Conservation (phyloP, 2,888 invertebrate genomes). For the Elysia crispata region DNA sequence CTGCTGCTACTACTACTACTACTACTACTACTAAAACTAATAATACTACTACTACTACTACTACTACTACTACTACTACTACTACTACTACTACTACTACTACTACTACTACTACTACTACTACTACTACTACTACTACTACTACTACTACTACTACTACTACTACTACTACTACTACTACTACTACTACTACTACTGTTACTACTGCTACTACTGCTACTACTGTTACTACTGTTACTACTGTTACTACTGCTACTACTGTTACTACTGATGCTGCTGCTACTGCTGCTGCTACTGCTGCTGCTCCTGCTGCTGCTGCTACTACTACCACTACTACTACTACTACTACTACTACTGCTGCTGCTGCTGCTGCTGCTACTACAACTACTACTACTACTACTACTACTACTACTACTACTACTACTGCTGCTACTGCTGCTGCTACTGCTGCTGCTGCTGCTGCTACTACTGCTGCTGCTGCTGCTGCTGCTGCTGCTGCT, state of each 20-base stretch:
- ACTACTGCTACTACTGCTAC: constrained; percentile 6
- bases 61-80: constrained; percentile 12
- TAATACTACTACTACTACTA: too few species aligned
- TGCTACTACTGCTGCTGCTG: constrained; percentile 21
- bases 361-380: too few species aligned
- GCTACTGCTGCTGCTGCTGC: neutral
- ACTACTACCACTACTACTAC: constrained; percentile 16
- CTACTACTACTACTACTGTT: constrained; percentile 21
- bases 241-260: neutral
- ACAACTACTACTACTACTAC: constrained; percentile 26
- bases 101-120: constrained; percentile 30
- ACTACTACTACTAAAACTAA: too few species aligned
- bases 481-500: neutral
- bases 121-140: constrained; percentile 46
- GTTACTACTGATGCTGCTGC: too few species aligned
- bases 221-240: neutral
- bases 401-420: constrained; percentile 21
- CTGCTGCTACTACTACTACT: too few species aligned
- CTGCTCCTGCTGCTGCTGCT: too few species aligned
- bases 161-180: constrained; percentile 31
- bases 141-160: constrained; percentile 43
- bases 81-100: neutral
- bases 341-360: neutral
- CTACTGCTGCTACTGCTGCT: neutral
- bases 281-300: too few species aligned